These are phyloP conservation scores for Xylota sylvarum DNA, from an alignment of 2,888 invertebrate species.

Conservation along the genomic window DNA sequence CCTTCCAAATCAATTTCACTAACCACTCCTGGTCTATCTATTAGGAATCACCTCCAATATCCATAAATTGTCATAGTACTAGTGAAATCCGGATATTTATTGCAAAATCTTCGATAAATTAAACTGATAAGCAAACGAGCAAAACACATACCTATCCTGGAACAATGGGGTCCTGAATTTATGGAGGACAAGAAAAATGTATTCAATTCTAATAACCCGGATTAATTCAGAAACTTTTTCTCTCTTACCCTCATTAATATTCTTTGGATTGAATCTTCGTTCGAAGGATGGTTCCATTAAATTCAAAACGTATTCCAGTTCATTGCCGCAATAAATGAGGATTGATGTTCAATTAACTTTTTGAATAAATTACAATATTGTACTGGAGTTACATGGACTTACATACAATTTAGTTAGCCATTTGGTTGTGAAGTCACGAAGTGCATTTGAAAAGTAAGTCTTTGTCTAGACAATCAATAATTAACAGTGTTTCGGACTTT, in stretches of 20 bases:
- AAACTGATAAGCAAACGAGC: constrained; percentile 48
- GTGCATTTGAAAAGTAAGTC: not conserved
- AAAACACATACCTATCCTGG: not conserved
- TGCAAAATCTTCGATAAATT: constrained; percentile 49
- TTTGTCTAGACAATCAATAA: too few relatives aligned
- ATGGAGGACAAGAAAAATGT: constrained; percentile 54
- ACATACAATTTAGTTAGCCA: constrained; percentile 1
- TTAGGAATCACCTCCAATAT: not conserved
- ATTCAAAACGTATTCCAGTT: constrained; percentile 50
- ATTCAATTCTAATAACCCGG: constrained; percentile 64
- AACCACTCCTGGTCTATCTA: not conserved
- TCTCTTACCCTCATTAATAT: constrained; percentile 59
- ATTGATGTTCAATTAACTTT: constrained; percentile 69
- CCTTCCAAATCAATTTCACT: not conserved
- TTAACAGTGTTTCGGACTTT: too few relatives aligned
- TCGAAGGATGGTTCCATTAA: constrained; percentile 37
- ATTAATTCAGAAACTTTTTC: constrained; percentile 66
- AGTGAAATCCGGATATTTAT: constrained; percentile 35
- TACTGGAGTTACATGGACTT: not conserved
- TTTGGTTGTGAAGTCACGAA: not conserved
- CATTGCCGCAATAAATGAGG: constrained; percentile 58
- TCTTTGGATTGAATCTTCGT: constrained; percentile 31
- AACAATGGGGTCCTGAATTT: constrained; percentile 50
- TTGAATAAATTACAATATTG: constrained; percentile 57
- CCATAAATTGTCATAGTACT: constrained; percentile 2